A percentile compares a stretch with the other conserved stretches of the same genome.
Evolutionary conservation across 1,140 invertebrate species (phyloP).

Genomic region (Drosophila pallidifrons): DNA sequence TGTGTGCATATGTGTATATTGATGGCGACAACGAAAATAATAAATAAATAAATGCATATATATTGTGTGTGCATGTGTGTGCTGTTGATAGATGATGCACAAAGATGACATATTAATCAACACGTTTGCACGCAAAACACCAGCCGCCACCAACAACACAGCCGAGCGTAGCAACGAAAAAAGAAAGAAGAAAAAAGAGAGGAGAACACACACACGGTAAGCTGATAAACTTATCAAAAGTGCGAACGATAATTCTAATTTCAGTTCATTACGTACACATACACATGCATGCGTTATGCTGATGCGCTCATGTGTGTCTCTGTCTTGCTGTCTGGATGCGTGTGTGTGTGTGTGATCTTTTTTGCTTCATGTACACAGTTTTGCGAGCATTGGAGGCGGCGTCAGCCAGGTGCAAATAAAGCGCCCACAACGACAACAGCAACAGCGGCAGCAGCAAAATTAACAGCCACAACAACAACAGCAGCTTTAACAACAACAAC

Average conservation of each 20-base stretch:
- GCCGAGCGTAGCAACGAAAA: constrained; percentile 23
- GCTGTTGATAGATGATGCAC: constrained; percentile 65
- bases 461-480: constrained; percentile 9
- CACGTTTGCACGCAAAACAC: constrained; percentile 25
- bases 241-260: constrained; percentile 72
- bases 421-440: constrained; percentile 18
- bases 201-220: constrained; percentile 43
- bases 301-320: constrained; percentile 13
- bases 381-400: constrained; percentile 36
- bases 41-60: constrained; percentile 71
- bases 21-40: constrained; percentile 54
- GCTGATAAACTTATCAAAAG: constrained; percentile 74
- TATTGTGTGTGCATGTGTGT: constrained; percentile 40
- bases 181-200: constrained; percentile 9
- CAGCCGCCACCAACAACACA: constrained; percentile 26
- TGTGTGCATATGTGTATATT: constrained; percentile 35
- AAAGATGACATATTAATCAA: constrained; percentile 57
- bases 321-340: background rate
- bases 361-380: constrained; percentile 37
- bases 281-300: background rate
- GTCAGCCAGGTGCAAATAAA: constrained; percentile 27
- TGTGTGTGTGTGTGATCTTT: constrained; percentile 1
- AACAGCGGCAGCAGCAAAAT: constrained; percentile 1
- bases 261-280: constrained; percentile 17
- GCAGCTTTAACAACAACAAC: constrained; percentile 20